Evolutionary conservation across 1,140 invertebrate species (phyloP), one percentile per base, ranked within the genome.

Genomic region (Caerostris extrusa): DNA sequence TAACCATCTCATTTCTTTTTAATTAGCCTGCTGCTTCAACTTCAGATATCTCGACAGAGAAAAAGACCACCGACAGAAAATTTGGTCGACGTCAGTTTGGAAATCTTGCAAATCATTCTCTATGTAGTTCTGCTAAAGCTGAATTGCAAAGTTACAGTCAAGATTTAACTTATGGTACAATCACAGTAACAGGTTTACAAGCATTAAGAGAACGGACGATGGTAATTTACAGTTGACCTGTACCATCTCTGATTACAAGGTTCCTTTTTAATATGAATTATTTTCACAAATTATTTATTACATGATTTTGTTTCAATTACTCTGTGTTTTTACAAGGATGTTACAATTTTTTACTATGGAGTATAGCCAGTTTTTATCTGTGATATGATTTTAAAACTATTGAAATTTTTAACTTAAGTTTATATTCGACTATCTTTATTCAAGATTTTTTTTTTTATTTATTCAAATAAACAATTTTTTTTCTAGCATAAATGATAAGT

Each of bases 111-210:
- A 94, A 94, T 86, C 88, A 94, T 56, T 90, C 87, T 61, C 0
- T 83, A 5, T 82, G 61, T n/a, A 94, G 93, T 71, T 94, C 93
- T 19, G 93, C 93, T 19, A 94, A 94, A 94, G 87, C 93, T 34
- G 93, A 88, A 50, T 57, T 94, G 0, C 93, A 94, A 64, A 94
- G 81, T 71, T 94, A 94, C 61, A 90, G 57, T 69, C 93, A 94
- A 94, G 93, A 94, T 85, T 58, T 90, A 53, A 85, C 93, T 14
- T 94, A 90, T 89, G 93, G 93, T 8, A 94, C 93, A 34, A 94
- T 94, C 34, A 90, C 93, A 19, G 93, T 90, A 8, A 94, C 87
- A 19, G 88, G 61, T 58, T 53, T 94, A 3, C 87, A 94, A 58
- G 69, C 93, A 34, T 60, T 94, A 7, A 64, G 60, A 94, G 93